These are phyloP conservation scores for Pavo muticus DNA, from an alignment of 2,113 vertebrate genomes.

Conservation along the genomic window DNA sequence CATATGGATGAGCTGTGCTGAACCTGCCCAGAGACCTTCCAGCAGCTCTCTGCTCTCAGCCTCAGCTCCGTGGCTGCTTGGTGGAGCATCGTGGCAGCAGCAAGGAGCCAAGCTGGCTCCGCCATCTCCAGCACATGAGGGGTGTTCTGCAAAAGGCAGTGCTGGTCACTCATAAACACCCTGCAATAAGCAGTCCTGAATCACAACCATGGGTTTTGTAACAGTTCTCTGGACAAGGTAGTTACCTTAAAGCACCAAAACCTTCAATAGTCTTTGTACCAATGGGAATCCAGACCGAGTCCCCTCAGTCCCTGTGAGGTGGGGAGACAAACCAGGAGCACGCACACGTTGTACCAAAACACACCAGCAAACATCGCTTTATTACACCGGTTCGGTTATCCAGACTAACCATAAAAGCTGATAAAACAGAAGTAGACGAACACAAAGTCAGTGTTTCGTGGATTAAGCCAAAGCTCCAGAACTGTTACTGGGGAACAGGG, in stretches of 20 bases:
- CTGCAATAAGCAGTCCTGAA: fast-evolving
- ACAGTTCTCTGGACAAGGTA: too few species aligned
- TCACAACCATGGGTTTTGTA: fast-evolving
- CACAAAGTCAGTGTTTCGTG: background rate
- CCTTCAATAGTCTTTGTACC: background rate
- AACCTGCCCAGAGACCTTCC: background rate
- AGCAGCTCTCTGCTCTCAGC: background rate
- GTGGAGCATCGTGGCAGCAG: too few species aligned
- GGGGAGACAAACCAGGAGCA: background rate
- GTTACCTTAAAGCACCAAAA: background rate
- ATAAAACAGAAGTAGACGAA: background rate
- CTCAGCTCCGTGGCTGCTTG: background rate
- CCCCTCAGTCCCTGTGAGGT: fast-evolving
- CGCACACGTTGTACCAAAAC: background rate
- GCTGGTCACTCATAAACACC: fast-evolving
- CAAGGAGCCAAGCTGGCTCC: background rate
- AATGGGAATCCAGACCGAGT: too few species aligned
- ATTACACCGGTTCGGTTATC: background rate
- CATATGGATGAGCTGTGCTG: background rate
- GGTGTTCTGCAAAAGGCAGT: background rate
- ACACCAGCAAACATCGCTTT: constrained; percentile 12
- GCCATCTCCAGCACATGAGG: background rate
- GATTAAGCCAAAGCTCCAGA: background rate
- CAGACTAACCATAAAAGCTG: background rate
- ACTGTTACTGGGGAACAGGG: background rate